Evolutionary conservation across 2,113 vertebrate species (phyloP), one percentile per base, ranked within the genome.

Genomic region (Martes martes): DNA sequence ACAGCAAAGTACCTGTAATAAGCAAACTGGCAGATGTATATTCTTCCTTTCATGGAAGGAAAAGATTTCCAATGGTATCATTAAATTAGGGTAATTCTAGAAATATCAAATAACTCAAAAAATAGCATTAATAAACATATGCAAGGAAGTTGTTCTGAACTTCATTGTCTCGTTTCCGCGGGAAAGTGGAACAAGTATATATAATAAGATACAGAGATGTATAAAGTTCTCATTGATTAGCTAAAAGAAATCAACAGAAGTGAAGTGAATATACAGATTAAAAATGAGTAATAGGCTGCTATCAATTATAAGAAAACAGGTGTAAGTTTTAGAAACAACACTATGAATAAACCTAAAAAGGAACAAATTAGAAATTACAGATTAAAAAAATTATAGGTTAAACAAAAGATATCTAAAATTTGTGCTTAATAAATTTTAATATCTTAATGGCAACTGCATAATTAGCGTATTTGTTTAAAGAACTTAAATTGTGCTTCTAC

Each of bases 71-170:
- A 50, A 47, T 0, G 45, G 47, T 52, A 82, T 59, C 52, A 57
- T 91, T 65, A 96, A 93, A 88, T 83, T 50, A 93, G 26, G 18
- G 4, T 11, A 94, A 59, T 73, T 88, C 4, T 69, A 82, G 78
- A 89, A 97, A 98, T 93, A 50, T n/a, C 31, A 97, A 92, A 9
- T 59, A 82, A 89, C 57, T 79, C 36, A 89, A 84, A 39, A 80
- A 89, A 42, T 8, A 95, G 50, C 42, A 94, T 61, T 57, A 84
- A 89, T 36, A 88, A 89, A 92, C 13, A 15, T 65, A 59, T 39
- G 14, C 79, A 74, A 92, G 4, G 45, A 18, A 86, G 28, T 28
- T 89, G n/a, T 95, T 94, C 78, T 57, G 65, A 73, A 86, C 23
- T 73, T 85, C 63, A 61, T 85, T 67, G 36, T 91, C 79, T 52